phyloP scores from a whole-genome alignment of 1,140 invertebrate species.

The Lethocerus indicus region DNA sequence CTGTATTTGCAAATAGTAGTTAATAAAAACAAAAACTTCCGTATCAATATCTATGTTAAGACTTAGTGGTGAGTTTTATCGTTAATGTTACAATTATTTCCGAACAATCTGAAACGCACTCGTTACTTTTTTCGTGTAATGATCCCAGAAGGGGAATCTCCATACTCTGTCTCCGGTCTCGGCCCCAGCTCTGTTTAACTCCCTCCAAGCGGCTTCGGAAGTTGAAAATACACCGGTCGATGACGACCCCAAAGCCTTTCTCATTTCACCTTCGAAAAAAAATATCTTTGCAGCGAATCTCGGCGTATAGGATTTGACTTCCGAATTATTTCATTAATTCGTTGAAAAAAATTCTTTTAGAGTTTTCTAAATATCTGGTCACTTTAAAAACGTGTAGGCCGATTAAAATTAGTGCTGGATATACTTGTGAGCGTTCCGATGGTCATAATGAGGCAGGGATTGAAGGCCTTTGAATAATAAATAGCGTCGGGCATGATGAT shows the following conservation, averaged over 20 bases:
- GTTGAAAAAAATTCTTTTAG: background rate
- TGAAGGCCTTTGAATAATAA: conserved; percentile 25
- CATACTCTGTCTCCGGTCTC: conserved; percentile 1
- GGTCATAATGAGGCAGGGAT: conserved; percentile 31
- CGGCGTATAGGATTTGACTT: background rate
- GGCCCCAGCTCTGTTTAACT: background rate
- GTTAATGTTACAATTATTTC: no score
- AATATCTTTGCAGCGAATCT: background rate
- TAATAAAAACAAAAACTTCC: no score
- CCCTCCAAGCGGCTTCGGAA: background rate
- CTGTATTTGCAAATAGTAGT: no score
- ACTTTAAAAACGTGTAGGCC: background rate
- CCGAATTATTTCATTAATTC: background rate
- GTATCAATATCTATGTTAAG: no score
- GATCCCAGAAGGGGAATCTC: conserved; percentile 1
- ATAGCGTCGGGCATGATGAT: conserved; percentile 38
- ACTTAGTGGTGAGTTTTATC: no score
- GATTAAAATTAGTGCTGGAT: conserved; percentile 2
- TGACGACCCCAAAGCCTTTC: background rate
- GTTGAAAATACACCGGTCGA: background rate
- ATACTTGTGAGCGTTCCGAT: conserved; percentile 28
- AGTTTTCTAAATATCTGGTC: background rate
- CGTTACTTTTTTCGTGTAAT: background rate
- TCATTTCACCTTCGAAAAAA: background rate
- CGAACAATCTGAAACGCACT: background rate